phyloP scores from a whole-genome alignment of 2,888 invertebrate species.

The Pammene fasciana region DNA sequence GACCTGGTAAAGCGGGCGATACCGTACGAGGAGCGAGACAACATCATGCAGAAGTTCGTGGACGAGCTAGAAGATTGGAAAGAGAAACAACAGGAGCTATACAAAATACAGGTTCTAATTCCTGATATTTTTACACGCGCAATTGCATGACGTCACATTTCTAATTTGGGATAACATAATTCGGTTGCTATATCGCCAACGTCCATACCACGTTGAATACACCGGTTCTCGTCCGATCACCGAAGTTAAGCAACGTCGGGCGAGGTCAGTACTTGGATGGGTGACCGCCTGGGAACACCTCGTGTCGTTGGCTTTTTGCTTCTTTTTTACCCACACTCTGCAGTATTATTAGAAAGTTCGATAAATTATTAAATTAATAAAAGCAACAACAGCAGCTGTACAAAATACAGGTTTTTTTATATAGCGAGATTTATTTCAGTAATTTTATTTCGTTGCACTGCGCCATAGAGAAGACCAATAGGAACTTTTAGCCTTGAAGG shows the following conservation, averaged over 20 bases:
- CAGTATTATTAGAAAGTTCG: no score
- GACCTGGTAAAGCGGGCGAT: conserved; percentile 58
- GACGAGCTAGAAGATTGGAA: conserved; percentile 90
- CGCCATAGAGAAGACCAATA: no score
- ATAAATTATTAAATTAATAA: no score
- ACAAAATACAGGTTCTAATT: conserved; percentile 85
- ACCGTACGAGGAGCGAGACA: conserved; percentile 59
- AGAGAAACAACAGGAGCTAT: conserved; percentile 85
- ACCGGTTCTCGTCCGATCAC: conserved; percentile 81
- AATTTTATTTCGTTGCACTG: no score
- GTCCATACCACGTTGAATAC: conserved; percentile 77
- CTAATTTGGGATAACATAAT: no score
- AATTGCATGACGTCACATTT: neutral
- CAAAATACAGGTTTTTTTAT: no score
- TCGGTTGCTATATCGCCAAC: conserved; percentile 47
- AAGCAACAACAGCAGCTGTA: no score
- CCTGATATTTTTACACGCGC: no score
- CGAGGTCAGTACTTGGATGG: conserved; percentile 80
- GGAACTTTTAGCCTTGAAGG: no score
- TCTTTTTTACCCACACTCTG: no score
- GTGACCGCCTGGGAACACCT: conserved; percentile 78
- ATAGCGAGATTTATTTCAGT: no score
- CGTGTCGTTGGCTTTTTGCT: conserved; percentile 64
- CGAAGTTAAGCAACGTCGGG: conserved; percentile 80
- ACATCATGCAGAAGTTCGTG: conserved; percentile 81